These are phyloP conservation scores for Chrysopa pallens DNA, from an alignment of 1,140 invertebrate genomes.

Conservation along the genomic window DNA sequence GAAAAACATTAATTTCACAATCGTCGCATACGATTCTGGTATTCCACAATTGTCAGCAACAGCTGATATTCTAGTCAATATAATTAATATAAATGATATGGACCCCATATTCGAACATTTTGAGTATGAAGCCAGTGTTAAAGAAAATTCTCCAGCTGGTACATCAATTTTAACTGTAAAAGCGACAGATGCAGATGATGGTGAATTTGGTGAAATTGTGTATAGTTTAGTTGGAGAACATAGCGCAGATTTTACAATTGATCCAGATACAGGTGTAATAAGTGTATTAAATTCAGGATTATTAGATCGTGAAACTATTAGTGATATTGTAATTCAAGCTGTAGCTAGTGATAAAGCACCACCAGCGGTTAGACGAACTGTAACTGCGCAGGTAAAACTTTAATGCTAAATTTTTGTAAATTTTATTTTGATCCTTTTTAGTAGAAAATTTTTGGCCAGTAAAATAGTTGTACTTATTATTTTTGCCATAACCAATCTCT, in stretches of 20 bases:
- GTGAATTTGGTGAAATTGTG: slow-evolving; percentile 48
- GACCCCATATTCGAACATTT: slow-evolving; percentile 52
- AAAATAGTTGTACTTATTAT: not conserved
- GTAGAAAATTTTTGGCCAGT: not conserved
- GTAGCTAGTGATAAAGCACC: slow-evolving; percentile 65
- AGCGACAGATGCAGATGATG: slow-evolving; percentile 57
- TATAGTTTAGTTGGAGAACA: slow-evolving; percentile 61
- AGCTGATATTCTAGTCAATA: slow-evolving; percentile 52
- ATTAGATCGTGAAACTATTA: slow-evolving; percentile 60
- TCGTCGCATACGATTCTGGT: slow-evolving; percentile 67
- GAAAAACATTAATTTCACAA: slow-evolving; percentile 55
- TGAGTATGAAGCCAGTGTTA: slow-evolving; percentile 46
- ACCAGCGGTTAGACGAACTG: slow-evolving; percentile 39
- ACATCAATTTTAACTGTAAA: slow-evolving; percentile 48
- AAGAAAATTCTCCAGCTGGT: slow-evolving; percentile 55
- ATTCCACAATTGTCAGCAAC: slow-evolving; percentile 57
- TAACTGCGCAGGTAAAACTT: slow-evolving; percentile 52
- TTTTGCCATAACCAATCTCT: too few species aligned
- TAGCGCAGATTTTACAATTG: slow-evolving; percentile 49
- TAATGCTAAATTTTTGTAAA: too few species aligned
- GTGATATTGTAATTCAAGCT: slow-evolving; percentile 55
- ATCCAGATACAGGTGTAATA: slow-evolving; percentile 55
- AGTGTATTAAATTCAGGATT: slow-evolving; percentile 49
- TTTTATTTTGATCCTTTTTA: too few species aligned
- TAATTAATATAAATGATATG: slow-evolving; percentile 78